Evolutionary conservation across 2,797 vertebrate species (phyloP).

Genomic region (Phataginus tetradactyla): DNA sequence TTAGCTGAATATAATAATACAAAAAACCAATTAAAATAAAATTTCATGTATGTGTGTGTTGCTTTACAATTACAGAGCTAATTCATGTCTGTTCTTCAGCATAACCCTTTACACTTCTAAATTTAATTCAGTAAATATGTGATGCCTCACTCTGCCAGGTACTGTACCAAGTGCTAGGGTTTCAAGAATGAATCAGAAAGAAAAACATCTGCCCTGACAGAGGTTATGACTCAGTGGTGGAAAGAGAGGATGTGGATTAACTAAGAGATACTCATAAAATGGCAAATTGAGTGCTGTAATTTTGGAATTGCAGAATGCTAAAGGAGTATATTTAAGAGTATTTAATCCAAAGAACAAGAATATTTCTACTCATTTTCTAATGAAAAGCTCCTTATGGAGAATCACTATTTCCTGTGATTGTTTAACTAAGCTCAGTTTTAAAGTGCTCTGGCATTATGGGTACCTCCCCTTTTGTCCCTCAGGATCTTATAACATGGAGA

Average conservation of each 20-base stretch:
- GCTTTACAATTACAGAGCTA: neutral
- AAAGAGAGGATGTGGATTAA: neutral
- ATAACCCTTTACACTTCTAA: neutral
- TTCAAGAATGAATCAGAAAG: neutral
- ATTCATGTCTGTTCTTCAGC: neutral
- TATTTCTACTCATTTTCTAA: constrained; percentile 25
- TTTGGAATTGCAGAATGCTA: neutral
- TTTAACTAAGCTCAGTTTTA: neutral
- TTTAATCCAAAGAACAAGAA: neutral
- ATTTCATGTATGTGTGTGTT: neutral
- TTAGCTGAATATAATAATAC: neutral
- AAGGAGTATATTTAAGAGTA: neutral
- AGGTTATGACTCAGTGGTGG: neutral
- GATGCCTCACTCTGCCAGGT: neutral
- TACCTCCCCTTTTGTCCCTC: neutral
- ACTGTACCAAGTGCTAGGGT: neutral
- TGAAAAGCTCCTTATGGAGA: neutral
- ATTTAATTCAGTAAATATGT: neutral
- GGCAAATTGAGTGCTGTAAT: neutral
- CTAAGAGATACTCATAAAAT: neutral
- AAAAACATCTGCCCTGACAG: neutral
- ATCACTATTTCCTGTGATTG: neutral
- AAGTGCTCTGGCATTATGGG: neutral
- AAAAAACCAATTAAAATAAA: neutral
- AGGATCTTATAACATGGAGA: neutral